Percentiles rank a stretch among this genome's conserved stretches.
Conservation (phyloP, 1,140 invertebrate species). For the Aphaenogaster ashmeadi region DNA sequence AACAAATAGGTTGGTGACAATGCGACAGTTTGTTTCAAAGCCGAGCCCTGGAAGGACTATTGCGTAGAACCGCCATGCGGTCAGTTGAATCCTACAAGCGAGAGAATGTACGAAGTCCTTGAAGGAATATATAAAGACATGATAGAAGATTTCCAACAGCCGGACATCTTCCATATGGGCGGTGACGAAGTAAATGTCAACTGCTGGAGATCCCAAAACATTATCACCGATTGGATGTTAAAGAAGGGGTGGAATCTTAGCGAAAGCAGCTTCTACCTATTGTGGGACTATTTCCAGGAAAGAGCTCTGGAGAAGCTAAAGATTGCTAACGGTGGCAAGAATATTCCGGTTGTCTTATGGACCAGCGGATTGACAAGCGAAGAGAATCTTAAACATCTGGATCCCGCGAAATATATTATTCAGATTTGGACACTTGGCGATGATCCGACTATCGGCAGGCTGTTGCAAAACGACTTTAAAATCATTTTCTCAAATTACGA, state of each 20-base stretch:
- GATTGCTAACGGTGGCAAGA: slow-evolving; percentile 87
- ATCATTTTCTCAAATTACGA: slow-evolving; percentile 95
- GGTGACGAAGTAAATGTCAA: slow-evolving; percentile 93
- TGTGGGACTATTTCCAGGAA: slow-evolving; percentile 93
- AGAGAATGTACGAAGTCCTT: slow-evolving; percentile 91
- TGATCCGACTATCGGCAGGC: slow-evolving; percentile 89
- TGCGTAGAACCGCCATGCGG: slow-evolving; percentile 96
- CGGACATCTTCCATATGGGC: slow-evolving; percentile 96
- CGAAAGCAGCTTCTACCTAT: slow-evolving; percentile 90
- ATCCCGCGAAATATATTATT: slow-evolving; percentile 93
- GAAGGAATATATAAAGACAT: slow-evolving; percentile 91
- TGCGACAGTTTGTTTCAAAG: slow-evolving; percentile 88
- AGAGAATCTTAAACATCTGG: slow-evolving; percentile 90
- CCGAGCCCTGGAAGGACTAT: slow-evolving; percentile 92
- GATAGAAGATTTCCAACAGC: slow-evolving; percentile 89
- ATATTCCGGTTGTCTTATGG: slow-evolving; percentile 92
- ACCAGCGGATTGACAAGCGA: slow-evolving; percentile 92
- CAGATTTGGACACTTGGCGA: slow-evolving; percentile 92
- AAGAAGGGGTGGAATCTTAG: slow-evolving; percentile 87
- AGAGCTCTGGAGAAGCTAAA: slow-evolving; percentile 88
- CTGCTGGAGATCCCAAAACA: slow-evolving; percentile 92
- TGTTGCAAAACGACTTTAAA: slow-evolving; percentile 91
- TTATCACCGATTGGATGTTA: slow-evolving; percentile 91
- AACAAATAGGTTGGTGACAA: slow-evolving; percentile 81
- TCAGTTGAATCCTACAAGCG: slow-evolving; percentile 93